Evolutionary conservation across 2,113 vertebrate species (phyloP), one percentile per base, ranked within the genome.

Genomic region (Electrona antarctica): DNA sequence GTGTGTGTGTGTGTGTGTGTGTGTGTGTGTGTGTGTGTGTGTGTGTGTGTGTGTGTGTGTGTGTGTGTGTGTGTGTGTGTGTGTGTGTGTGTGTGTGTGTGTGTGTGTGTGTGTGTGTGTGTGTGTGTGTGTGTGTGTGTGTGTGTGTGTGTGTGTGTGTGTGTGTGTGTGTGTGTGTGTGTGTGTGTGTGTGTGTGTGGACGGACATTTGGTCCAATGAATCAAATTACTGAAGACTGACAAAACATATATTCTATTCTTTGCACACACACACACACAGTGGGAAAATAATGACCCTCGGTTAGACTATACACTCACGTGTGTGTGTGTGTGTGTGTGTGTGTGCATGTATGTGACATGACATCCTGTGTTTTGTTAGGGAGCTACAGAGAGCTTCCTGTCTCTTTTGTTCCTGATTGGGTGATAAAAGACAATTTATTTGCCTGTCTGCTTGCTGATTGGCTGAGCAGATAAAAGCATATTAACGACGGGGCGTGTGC

Each of bases 381-480:
- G 33, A 41, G 33, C 6, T 15, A 67, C 61, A 8, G 29, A 56
- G 1, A 5, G 55, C 73, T 77, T 81, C 79, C 68, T 73, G 63
- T 7, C 0, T 57, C 63, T 59, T 5, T 78, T 79, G 74, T 80
- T 55, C 50, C 13, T 3, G 79, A 80, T 78, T 59, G 59, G 70
- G 12, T 1, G 74, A 85, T 77, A 74, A 74, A n/a, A 0, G 58
- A 54, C 55, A 15, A 73, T 71, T 69, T 51, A 72, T 74, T 61
- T 28, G 12, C 49, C 62, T 0, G 54, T 45, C 55, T 62, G 59
- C 41, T 11, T 57, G 14, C 33, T 11, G 72, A 80, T 84, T 84
- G 74, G 79, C 65, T 14, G 64, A 63, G 51, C 45, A 79, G 73
- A 75, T 77, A 69, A 69, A 13, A 61, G 73, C 41, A 54, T 7